These are phyloP conservation scores for Ctenosaura bakeri DNA, from an alignment of 2,797 vertebrate genomes.

Conservation along the genomic window DNA sequence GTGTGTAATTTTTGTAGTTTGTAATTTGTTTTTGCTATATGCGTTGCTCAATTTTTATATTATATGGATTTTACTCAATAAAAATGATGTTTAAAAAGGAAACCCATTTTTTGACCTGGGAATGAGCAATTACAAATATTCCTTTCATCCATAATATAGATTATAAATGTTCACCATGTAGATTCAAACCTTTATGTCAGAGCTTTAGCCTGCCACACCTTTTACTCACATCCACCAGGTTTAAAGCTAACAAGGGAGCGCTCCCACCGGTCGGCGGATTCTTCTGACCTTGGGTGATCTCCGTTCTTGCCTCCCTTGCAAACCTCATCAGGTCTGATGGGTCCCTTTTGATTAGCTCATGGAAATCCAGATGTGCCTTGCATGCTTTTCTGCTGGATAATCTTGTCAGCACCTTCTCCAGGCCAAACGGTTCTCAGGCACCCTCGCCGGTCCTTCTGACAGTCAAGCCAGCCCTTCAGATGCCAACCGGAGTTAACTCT, in stretches of 20 bases:
- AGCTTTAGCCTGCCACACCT: background rate
- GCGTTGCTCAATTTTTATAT: no score
- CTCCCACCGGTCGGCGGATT: background rate
- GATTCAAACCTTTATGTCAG: background rate
- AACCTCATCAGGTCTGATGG: background rate
- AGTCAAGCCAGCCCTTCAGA: background rate
- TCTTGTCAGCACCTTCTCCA: constrained; percentile 12
- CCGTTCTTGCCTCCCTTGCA: background rate
- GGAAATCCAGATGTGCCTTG: background rate
- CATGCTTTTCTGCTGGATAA: background rate
- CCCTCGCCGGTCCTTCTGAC: background rate
- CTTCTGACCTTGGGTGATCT: background rate
- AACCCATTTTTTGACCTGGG: no score
- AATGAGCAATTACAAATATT: no score
- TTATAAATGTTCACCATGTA: no score
- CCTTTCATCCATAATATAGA: no score
- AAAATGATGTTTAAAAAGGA: no score
- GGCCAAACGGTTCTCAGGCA: background rate
- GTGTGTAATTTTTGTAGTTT: no score
- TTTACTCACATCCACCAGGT: no score
- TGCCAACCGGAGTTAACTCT: background rate
- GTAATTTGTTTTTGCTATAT: no score
- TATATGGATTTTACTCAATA: no score
- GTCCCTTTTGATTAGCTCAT: background rate
- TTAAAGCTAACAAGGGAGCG: background rate